Evolutionary conservation across 2,888 invertebrate species (phyloP), one percentile per base, ranked within the genome.

Genomic region (Xylophagus ater): DNA sequence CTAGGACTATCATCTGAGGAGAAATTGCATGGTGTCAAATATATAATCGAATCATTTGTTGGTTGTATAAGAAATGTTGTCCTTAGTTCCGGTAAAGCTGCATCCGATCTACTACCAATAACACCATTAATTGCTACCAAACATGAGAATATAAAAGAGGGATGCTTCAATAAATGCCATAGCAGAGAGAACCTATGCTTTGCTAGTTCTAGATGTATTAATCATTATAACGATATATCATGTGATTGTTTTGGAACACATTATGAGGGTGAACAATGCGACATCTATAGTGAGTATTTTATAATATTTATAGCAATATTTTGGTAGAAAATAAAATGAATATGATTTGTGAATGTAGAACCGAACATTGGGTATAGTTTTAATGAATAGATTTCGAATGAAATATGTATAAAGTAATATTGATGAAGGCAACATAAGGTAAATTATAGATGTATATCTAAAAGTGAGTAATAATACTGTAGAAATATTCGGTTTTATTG

Each of bases 181-280:
- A 84, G 85, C 2, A 69, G 75, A 50, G 80, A 84, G 53, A 88
- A 89, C 63, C 71, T 87, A 7, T 93, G 93, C 62, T 87, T 89
- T 59, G 74, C 81, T 57, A 85, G 87, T 25, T 88, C 87, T 20
- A 75, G 76, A 45, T 94, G 94, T 60, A 81, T 93, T 44, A 93
- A 93, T 65, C 87, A 88, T 57, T 94, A 92, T 62, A 84, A 86
- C 53, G 79, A 81, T 41, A 75, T 86, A 43, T 81, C 84, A 13
- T 94, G 93, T 58, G 90, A 93, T 59, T 94, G 94, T 61, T 93
- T 90, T 56, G 89, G 88, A 15, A 89, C 89, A 2, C 73, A 78
- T 53, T 89, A 88, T 62, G 92, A 93, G 66, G 93, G 92, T 49
- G 84, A 86, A 52, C 79, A 81, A 49, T 94, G 93, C 66, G 87